These are phyloP conservation scores for Hippocampus barbouri DNA, from an alignment of 2,113 vertebrate genomes.

Conservation along the genomic window DNA sequence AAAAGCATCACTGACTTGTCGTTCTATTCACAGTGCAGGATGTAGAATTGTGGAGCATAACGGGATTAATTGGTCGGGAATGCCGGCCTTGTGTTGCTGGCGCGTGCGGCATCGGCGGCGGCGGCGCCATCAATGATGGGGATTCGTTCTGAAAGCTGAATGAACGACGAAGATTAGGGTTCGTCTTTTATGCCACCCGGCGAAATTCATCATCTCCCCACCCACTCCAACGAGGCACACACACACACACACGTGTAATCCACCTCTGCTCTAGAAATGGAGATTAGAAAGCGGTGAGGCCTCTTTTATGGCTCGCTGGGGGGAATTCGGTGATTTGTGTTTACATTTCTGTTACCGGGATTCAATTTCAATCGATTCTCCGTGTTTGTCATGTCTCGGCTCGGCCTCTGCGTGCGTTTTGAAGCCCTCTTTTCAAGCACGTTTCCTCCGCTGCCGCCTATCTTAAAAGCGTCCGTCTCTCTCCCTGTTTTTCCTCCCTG, in stretches of 20 bases:
- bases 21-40: not conserved
- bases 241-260: conserved; percentile 40
- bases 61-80: conserved; percentile 35
- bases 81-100: conserved; percentile 6
- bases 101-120: not conserved
- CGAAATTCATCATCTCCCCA: conserved; percentile 53
- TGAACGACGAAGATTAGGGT: conserved; percentile 53
- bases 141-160: conserved; percentile 32
- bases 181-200: conserved; percentile 41
- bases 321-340: conserved; percentile 37
- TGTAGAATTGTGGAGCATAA: conserved; percentile 7
- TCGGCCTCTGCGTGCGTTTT: not conserved
- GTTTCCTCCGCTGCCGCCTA: not conserved
- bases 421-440: not conserved
- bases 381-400: conserved; percentile 5
- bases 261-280: conserved; percentile 43
- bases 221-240: conserved; percentile 28
- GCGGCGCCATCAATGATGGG: conserved; percentile 23
- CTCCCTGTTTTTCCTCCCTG: conserved; percentile 19
- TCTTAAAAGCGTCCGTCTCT: conserved; percentile 5
- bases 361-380: conserved; percentile 23
- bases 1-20: not conserved
- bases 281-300: conserved; percentile 50
- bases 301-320: conserved; percentile 21
- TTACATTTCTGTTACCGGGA: conserved; percentile 35